These are phyloP conservation scores for Tonatia bakeri DNA, from an alignment of 2,113 vertebrate genomes.

Conservation along the genomic window DNA sequence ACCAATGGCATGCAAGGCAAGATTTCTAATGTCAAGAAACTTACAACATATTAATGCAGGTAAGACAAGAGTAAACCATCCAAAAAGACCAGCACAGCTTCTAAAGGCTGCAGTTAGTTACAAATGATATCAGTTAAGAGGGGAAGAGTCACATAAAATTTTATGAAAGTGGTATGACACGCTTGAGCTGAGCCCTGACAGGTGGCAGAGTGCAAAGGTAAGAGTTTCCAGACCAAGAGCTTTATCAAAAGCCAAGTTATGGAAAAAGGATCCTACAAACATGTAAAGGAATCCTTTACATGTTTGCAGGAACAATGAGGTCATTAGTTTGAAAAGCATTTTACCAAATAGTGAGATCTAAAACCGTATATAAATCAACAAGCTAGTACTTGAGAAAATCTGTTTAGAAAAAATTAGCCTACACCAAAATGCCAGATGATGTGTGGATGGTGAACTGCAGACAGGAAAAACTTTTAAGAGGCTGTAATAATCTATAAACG, in stretches of 20 bases:
- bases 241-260: not conserved
- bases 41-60: not conserved
- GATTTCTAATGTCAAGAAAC: not conserved
- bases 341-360: not conserved
- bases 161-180: not conserved
- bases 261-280: not conserved
- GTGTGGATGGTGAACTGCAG: not conserved
- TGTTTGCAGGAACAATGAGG: not conserved
- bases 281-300: not conserved
- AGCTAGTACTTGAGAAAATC: conserved; percentile 45
- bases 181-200: not conserved
- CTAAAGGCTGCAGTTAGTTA: not conserved
- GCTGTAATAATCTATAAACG: not conserved
- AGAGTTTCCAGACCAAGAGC: not conserved
- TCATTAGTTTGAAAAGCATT: not conserved
- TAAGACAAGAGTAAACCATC: not conserved
- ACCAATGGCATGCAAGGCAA: not conserved
- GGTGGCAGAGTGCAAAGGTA: not conserved
- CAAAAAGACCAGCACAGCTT: not conserved
- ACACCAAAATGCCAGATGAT: conserved; percentile 25
- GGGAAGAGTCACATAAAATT: not conserved
- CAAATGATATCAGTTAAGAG: not conserved
- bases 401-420: conserved; percentile 31
- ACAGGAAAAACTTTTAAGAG: conserved; percentile 4
- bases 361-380: conserved; percentile 25